phyloP scores from a whole-genome alignment of 2,797 vertebrate species.

The Chlorospingus flavigularis region DNA sequence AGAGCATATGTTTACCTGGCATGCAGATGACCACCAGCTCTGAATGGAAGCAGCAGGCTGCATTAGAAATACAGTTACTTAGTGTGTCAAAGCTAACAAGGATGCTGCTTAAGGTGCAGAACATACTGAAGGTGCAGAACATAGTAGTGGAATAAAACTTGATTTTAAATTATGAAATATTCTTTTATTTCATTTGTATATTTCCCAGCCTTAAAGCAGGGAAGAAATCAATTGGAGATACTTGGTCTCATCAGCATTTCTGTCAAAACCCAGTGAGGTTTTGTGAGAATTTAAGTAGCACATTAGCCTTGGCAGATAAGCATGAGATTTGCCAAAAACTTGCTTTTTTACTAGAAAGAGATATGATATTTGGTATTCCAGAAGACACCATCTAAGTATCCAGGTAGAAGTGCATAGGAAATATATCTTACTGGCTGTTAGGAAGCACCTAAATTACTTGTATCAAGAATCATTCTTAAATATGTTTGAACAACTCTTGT shows the following conservation, averaged over 20 bases:
- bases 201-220: neutral
- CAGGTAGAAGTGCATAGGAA: neutral
- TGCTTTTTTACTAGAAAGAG: neutral
- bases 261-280: neutral
- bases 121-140: neutral
- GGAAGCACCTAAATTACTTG: neutral
- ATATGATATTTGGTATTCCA: neutral
- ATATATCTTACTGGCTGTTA: neutral
- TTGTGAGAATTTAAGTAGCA: neutral
- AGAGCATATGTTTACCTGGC: neutral
- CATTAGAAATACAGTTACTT: neutral
- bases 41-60: neutral
- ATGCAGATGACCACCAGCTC: neutral
- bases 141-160: neutral
- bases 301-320: neutral
- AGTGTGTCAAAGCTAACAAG: neutral
- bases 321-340: neutral
- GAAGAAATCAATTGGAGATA: neutral
- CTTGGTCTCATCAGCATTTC: neutral
- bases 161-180: neutral
- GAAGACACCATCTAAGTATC: neutral
- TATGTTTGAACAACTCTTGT: conserved; percentile 37
- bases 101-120: neutral
- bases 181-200: neutral
- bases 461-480: neutral